Evolutionary conservation across 2,113 vertebrate genomes (phyloP).

Genomic region (Xenus cinereus): DNA sequence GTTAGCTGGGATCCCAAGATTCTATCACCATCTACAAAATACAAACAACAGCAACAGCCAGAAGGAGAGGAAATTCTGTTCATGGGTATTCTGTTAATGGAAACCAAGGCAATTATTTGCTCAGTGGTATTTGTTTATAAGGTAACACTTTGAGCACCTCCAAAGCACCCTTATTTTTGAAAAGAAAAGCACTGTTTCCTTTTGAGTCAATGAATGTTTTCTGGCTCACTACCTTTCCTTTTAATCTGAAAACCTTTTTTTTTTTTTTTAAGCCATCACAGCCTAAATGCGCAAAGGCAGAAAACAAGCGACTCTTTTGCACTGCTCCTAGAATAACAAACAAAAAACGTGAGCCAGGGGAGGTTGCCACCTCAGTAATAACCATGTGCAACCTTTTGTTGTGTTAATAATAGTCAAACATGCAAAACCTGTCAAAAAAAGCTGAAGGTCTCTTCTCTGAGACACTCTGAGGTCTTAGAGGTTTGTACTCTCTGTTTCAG

Average conservation of each 20-base stretch:
- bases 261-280: background rate
- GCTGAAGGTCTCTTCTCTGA: conserved; percentile 46
- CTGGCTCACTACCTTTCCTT: background rate
- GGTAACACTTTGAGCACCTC: background rate
- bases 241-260: background rate
- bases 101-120: background rate
- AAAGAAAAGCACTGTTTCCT: background rate
- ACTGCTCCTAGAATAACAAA: background rate
- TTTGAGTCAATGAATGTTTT: background rate
- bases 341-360: background rate
- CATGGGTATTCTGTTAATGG: background rate
- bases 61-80: background rate
- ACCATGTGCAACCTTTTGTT: conserved; percentile 5
- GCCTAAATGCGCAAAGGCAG: background rate
- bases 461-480: conserved; percentile 21
- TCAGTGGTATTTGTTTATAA: background rate
- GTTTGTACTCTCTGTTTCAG: conserved; percentile 61
- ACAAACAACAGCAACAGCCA: background rate
- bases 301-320: background rate
- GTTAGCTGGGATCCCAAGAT: background rate
- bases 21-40: background rate
- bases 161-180: background rate
- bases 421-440: conserved; percentile 62
- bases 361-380: conserved; percentile 32
- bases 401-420: conserved; percentile 50